phyloP scores from a whole-genome alignment of 2,797 vertebrate species.

The Ambastaia sidthimunki region DNA sequence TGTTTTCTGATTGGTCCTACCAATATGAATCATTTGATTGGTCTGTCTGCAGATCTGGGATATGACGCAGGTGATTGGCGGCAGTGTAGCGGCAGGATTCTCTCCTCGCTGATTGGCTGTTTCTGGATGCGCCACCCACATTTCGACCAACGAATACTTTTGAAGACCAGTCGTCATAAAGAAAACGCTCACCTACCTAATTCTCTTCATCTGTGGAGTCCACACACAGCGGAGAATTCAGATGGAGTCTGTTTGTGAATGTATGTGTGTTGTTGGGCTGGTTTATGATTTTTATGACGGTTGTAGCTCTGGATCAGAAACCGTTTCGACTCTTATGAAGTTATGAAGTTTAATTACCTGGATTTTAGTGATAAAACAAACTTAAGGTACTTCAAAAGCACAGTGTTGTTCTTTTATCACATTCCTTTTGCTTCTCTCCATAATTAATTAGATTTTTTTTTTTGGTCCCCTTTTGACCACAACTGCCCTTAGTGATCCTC shows the following conservation, averaged over 20 bases:
- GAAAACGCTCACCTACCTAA: constrained; percentile 70
- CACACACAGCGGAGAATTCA: constrained; percentile 2
- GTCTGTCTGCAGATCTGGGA: constrained; percentile 88
- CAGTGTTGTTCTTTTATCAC: constrained; percentile 2
- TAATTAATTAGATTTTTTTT: background rate
- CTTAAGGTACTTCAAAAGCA: constrained; percentile 41
- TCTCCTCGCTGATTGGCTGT: constrained; percentile 83
- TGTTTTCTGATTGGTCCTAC: background rate
- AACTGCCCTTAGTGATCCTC: background rate
- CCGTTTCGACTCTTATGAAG: background rate
- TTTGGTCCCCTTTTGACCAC: background rate
- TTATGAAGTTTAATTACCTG: constrained; percentile 7
- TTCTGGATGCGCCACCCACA: constrained; percentile 51
- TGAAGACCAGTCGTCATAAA: constrained; percentile 62
- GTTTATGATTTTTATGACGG: constrained; percentile 16
- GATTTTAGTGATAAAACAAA: constrained; percentile 1
- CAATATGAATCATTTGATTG: background rate
- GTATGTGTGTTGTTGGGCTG: constrained; percentile 12
- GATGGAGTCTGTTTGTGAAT: constrained; percentile 15
- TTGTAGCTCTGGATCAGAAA: constrained; percentile 18
- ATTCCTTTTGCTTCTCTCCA: background rate
- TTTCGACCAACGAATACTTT: constrained; percentile 49
- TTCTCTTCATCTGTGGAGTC: constrained; percentile 34
- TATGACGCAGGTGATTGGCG: constrained; percentile 94
- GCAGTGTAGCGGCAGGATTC: constrained; percentile 92